Base-by-base conservation (phyloP, 2,797 vertebrate genomes). In the Anniella stebbinsi region DNA sequence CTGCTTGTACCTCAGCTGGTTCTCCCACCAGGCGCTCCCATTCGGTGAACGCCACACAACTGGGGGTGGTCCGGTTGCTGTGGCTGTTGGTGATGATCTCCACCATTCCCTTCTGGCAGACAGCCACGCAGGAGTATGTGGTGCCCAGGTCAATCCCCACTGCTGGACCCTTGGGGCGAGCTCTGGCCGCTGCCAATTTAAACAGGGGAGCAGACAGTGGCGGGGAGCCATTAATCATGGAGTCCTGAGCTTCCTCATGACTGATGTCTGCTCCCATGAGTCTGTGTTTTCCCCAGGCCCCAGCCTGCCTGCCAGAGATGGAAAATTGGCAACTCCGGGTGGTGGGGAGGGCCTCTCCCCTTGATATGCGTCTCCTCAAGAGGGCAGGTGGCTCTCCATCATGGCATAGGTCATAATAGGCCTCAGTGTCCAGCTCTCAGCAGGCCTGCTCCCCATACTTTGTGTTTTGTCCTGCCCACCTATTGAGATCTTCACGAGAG, bases 21-120 rank as follows among this genome's bases (percentile, higher is more conserved):
- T 95, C 92, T 21, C 94, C 91, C 3, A 94, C 89, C 57, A 92
- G 88, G 25, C 92, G 87, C 48, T 93, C 89, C 1, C 87, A 60
- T 72, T 94, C 86, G 0, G 89, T 87, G 86, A 87, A 90, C 1
- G 89, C 80, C 80, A 90, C 89, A 0, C 80, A 87, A 48, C 89
- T 90, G 72, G 89, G 89, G 2, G n/a, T 90, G 72, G 60, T 84
- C 2, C 72, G 70, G 54, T 33, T 93, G 91, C 94, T 93, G 92
- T 97, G 95, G 84, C 96, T 94, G 0, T 97, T 97, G 91, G 95
- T 93, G 0, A 97, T 96, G 84, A 97, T 94, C 67, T 97, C 97
- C 80, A 97, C 96, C 88, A 95, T 97, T 80, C 97, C 96, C 0
- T 96, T 95, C n/a, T 95, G 95, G 90, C 97, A 95, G 75, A 96